These are phyloP conservation scores for Heterohyrax brucei DNA, from an alignment of 2,797 vertebrate species.

Conservation along the genomic window DNA sequence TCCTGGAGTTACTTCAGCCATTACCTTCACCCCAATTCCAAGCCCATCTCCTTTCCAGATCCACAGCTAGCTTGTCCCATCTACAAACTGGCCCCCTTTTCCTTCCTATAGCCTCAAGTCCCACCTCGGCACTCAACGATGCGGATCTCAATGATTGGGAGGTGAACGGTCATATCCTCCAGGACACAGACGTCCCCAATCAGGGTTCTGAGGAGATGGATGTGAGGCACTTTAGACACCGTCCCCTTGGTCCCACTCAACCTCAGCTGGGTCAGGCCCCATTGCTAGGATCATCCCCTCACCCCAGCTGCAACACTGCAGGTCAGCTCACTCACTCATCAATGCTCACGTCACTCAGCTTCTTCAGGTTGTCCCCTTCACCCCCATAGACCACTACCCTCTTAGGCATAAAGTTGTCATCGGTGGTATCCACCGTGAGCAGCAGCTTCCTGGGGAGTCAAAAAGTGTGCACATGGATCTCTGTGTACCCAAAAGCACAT, in stretches of 20 bases:
- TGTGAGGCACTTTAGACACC: slow-evolving; percentile 15
- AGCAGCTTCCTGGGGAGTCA: slow-evolving; percentile 94
- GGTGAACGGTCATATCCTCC: slow-evolving; percentile 97
- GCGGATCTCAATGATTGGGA: slow-evolving; percentile 97
- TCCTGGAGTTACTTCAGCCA: neutral
- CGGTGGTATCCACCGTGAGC: slow-evolving; percentile 97
- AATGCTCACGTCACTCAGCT: slow-evolving; percentile 96
- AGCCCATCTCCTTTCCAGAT: neutral
- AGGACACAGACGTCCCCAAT: slow-evolving; percentile 98
- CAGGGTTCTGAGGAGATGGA: slow-evolving; percentile 92
- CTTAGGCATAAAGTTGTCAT: slow-evolving; percentile 99
- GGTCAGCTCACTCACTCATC: slow-evolving; percentile 94
- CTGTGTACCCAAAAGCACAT: neutral
- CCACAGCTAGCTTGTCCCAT: neutral
- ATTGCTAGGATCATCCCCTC: neutral
- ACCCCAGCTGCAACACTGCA: neutral
- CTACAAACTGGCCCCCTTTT: neutral
- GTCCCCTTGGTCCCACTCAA: neutral
- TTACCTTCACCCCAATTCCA: slow-evolving; percentile 29
- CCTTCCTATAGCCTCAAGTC: slow-evolving; percentile 42
- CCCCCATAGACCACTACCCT: slow-evolving; percentile 96
- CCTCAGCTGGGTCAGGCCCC: neutral
- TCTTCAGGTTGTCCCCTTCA: slow-evolving; percentile 97
- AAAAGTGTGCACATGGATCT: neutral
- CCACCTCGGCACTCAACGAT: slow-evolving; percentile 98